A percentile compares a stretch with the other conserved stretches of the same genome.
Conservation (phyloP, 2,113 vertebrate genomes). For the Plecturocebus donacophilus region DNA sequence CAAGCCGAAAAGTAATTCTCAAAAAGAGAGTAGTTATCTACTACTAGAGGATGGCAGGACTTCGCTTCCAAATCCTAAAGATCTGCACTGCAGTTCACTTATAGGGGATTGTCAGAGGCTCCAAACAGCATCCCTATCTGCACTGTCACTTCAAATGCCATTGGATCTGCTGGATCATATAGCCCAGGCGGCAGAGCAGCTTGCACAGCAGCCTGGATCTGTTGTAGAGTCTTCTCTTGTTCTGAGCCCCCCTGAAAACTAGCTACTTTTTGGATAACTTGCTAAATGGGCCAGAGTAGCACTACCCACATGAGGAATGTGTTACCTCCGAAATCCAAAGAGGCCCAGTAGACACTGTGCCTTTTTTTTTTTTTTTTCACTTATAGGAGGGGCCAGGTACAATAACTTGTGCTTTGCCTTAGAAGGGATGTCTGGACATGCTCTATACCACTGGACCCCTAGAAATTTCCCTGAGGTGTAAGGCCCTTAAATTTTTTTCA, state of each 20-base stretch:
- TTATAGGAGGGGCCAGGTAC: not conserved
- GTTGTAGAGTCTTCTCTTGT: not conserved
- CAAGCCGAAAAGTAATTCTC: not conserved
- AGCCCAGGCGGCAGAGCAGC: not conserved
- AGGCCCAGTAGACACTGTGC: not conserved
- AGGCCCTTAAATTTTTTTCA: slow-evolving; percentile 1
- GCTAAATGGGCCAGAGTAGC: not conserved
- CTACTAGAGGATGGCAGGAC: not conserved
- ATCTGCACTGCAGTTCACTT: not conserved
- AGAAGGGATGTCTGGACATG: not conserved
- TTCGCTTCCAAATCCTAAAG: not conserved
- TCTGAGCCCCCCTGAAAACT: not conserved
- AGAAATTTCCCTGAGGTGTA: not conserved
- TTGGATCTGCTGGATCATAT: not conserved
- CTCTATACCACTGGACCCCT: not conserved
- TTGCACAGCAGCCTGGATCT: not conserved
- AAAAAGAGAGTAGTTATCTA: not conserved
- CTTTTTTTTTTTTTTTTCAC: not conserved
- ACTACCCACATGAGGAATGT: not conserved
- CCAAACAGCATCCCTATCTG: not conserved
- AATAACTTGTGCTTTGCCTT: not conserved
- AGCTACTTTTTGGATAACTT: not conserved
- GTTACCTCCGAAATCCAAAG: not conserved
- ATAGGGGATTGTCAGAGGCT: not conserved
- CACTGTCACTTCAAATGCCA: not conserved